Base-by-base conservation (phyloP, 2,888 invertebrate genomes). In the Patella ulyssiponensis region DNA sequence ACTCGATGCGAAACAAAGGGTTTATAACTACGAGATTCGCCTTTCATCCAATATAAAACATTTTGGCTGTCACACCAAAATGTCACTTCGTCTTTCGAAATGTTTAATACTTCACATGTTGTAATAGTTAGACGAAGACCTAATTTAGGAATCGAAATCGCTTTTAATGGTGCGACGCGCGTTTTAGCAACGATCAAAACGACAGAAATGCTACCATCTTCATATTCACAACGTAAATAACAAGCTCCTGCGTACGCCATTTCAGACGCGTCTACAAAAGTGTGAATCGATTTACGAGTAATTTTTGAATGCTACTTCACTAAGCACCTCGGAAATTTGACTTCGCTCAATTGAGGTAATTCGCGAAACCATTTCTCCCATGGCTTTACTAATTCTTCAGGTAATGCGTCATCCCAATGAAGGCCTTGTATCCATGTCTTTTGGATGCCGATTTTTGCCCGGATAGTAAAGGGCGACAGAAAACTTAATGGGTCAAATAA, bases 1-100 rank as follows among this genome's bases (percentile, higher is more conserved):
- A 77, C 64, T 51, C 77, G 77, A 71, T 77, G 73, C 3, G 64
- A 74, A 56, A 79, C 77, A 64, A 79, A 79, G 15, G 71, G 73
- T 51, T 77, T 80, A 15, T 75, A 80, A 44, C n/a, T 23, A 53
- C 78, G 3, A 17, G 75, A 58, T 27, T 54, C 17, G 9, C 70
- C 73, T 4, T 73, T 27, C n/a, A 78, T 77, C 79, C 79, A 78
- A 17, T 17, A 73, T 33, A 76, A 69, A 7, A 79, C 79, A 27
- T 79, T 77, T 77, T 77, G 72, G 27, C 69, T 75, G 73, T 77
- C 79, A 15, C 76, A 73, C 80, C 74, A 80, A 54, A 73, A 79
- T 51, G 70, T 70, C 17, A 52, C 20, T 12, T 71, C 52, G 7
- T 72, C 71, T 52, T 53, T 71, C 9, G 27, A 17, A 23, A 80